Conservation (phyloP, 2,888 invertebrate species). For the Rhaphigaster nebulosa region DNA sequence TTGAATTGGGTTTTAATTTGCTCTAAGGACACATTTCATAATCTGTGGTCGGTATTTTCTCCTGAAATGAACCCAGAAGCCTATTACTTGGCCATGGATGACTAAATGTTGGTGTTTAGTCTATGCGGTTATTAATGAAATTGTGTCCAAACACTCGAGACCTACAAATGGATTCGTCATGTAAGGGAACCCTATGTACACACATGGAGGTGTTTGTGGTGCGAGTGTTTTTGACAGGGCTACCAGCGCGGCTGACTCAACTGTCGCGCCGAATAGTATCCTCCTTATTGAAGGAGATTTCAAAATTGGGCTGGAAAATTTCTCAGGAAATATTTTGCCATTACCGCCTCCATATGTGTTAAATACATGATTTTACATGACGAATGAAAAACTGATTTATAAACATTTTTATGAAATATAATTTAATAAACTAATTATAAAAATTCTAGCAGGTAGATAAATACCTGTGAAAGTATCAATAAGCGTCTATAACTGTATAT, state of each 20-base stretch:
- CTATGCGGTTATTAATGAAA: slow-evolving; percentile 8
- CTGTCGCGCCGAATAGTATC: neutral
- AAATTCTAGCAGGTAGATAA: too few species aligned
- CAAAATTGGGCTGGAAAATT: neutral
- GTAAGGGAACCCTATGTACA: neutral
- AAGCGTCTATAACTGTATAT: too few species aligned
- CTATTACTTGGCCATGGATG: neutral
- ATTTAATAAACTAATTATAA: too few species aligned
- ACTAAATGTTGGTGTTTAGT: neutral
- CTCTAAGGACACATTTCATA: too few species aligned
- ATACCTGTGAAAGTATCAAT: too few species aligned
- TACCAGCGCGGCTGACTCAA: neutral
- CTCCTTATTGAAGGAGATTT: neutral
- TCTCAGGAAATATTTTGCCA: too few species aligned
- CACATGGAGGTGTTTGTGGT: neutral
- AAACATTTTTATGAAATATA: too few species aligned
- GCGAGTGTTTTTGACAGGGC: neutral
- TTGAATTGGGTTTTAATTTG: too few species aligned
- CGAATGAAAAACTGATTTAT: too few species aligned
- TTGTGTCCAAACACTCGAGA: neutral
- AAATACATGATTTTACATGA: too few species aligned
- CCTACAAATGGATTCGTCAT: neutral
- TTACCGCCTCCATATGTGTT: too few species aligned
- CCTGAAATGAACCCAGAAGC: neutral
- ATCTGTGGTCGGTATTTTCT: too few species aligned